Base-by-base conservation (phyloP, 1,140 invertebrate species). In the Achatina immaculata region DNA sequence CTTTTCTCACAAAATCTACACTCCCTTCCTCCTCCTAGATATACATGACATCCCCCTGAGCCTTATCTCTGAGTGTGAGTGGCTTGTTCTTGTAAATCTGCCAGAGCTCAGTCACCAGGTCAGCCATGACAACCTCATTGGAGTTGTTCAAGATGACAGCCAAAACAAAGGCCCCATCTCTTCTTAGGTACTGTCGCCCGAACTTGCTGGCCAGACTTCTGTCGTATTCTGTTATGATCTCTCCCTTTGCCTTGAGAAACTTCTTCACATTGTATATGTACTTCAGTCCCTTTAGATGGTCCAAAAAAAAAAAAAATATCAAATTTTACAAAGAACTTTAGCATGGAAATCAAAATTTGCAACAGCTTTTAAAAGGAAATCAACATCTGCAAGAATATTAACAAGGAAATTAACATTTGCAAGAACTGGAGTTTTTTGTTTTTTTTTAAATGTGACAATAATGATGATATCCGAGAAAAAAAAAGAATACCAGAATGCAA, bases 111-210 rank as follows among this genome's bases (percentile, higher is more conserved):
- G 81, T 75, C 6, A 90, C 83, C 0, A 90, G 80, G 40, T 90
- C 89, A 0, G 86, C 85, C 6, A 86, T 86, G 0, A 88, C 86
- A 31, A 90, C 58, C 80, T 87, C 85, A 36, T 87, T 89, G 0
- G 89, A 86, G 66, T 90, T 90, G 51, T 85, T 86, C 14, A 86
- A 84, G 11, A 90, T 85, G 4, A 90, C 76, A 38, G 83, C 55
- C 36, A 90, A 73, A 3, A 90, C 82, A 72, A 90, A 90, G 6
- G 86, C 81, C n/a, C 89, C 89, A 74, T 90, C 88, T 66, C 87
- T 83, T 24, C 87, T 79, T 11, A 90, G 81, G 77, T 90, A 90
- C 24, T 85, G 65, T 7, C 83, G 79, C 0, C 85, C 83, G 78
- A 89, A 89, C 73, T 84, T 81, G 0, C 62, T 73, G 51, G 83